A percentile compares a stretch with the other conserved stretches of the same genome.
These are phyloP conservation scores for Horisme vitalbata DNA, from an alignment of 2,888 invertebrate genomes.

Conservation along the genomic window DNA sequence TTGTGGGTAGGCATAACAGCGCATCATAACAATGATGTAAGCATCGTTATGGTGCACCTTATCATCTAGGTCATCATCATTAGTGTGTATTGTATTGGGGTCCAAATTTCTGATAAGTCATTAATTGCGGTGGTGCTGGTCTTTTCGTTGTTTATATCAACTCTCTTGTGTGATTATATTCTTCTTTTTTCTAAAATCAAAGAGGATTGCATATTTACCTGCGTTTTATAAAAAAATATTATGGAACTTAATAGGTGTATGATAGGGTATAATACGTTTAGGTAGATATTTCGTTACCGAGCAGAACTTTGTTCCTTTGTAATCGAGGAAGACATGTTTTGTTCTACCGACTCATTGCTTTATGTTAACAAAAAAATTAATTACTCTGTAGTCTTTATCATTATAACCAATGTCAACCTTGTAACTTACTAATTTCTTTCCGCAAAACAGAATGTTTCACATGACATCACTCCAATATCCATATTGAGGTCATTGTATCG, in stretches of 20 bases:
- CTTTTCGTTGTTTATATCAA: too few relatives aligned
- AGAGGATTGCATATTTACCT: too few relatives aligned
- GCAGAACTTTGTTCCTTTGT: slow-evolving; percentile 2
- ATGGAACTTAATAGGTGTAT: too few relatives aligned
- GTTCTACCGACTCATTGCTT: neutral
- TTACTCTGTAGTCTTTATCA: neutral
- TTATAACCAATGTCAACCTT: slow-evolving; percentile 1
- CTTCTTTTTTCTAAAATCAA: too few relatives aligned
- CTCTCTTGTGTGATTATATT: too few relatives aligned
- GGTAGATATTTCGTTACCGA: neutral
- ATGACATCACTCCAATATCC: slow-evolving; percentile 5
- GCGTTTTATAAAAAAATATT: too few relatives aligned
- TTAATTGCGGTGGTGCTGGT: neutral
- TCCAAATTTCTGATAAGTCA: neutral
- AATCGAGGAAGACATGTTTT: neutral
- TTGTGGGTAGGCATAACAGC: slow-evolving; percentile 16
- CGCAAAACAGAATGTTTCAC: slow-evolving; percentile 1
- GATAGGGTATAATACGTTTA: too few relatives aligned
- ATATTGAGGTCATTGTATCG: slow-evolving; percentile 5
- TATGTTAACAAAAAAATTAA: neutral
- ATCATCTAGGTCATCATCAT: slow-evolving; percentile 17
- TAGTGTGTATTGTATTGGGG: slow-evolving; percentile 3
- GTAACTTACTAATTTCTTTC: neutral
- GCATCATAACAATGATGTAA: slow-evolving; percentile 18
- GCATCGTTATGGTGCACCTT: slow-evolving; percentile 12